Evolutionary conservation across 2,888 invertebrate species (phyloP), one percentile per base, ranked within the genome.

Genomic region (Andrena hattorfiana): DNA sequence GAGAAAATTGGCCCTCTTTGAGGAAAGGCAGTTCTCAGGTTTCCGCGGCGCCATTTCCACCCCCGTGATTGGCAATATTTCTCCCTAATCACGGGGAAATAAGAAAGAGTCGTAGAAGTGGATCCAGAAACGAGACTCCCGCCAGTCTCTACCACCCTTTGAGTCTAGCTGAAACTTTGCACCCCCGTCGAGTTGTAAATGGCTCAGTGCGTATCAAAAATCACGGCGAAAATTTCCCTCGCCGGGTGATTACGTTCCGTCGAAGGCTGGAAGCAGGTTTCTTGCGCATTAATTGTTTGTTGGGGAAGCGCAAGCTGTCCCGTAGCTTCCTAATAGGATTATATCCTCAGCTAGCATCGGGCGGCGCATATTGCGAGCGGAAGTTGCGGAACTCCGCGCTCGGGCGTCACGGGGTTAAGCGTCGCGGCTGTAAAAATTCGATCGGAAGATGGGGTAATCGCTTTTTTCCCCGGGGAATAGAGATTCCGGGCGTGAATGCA

Each of bases 241-340:
- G 26, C 56, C 23, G 4, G 10, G 30, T 63, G 13, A 5, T 2
- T 23, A 16, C 13, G 16, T 48, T 16, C 23, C 7, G 8, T 63
- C 42, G 20, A 26, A 26, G 26, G 16, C 10, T 23, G 6, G 7
- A 35, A 30, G 32, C 16, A 66, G 20, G 49, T 60, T 73, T 49
- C 26, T 23, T 56, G 59, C 49, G 64, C 2, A 49, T 73, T 73
- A 73, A 77, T 66, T 66, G 77, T 77, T 73, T 60, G 66, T 66
- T 49, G 4, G 20, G 77, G 20, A 51, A 66, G 54, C 49, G 49
- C 20, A 20, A 49, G 35, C 77, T 49, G 28, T 16, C 16, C 20
- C 70, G 13, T 30, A 10, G 23, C 56, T 13, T 4, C 3, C 23
- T 64, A 59, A 77, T 71, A 63, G 63, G 76, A 71, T 77, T 71